A percentile compares a stretch with the other conserved stretches of the same genome.
These are phyloP conservation scores for Drosophila parthenogenetica DNA, from an alignment of 2,888 invertebrate species.

Conservation along the genomic window DNA sequence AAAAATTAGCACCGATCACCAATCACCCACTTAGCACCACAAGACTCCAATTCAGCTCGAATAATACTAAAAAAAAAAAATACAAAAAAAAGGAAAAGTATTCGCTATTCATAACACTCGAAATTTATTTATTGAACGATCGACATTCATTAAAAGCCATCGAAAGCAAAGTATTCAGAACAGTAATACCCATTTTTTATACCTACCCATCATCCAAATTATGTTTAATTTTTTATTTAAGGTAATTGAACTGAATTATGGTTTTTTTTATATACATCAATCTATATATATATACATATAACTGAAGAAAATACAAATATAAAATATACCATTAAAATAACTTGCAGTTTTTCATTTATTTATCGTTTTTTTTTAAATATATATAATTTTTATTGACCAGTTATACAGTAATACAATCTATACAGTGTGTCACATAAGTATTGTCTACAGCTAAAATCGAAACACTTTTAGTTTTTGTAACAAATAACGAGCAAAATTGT, in stretches of 20 bases:
- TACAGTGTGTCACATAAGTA: conserved; percentile 37
- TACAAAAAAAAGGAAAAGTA: conserved; percentile 22
- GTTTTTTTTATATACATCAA: conserved; percentile 46
- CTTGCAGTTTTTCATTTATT: conserved; percentile 27
- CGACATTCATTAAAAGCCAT: conserved; percentile 33
- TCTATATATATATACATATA: conserved; percentile 3
- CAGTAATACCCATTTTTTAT: conserved; percentile 46
- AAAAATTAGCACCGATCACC: conserved; percentile 15
- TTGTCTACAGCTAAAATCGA: conserved; percentile 50
- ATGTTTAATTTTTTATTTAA: conserved; percentile 53
- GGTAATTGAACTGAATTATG: conserved; percentile 74
- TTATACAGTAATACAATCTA: conserved; percentile 42
- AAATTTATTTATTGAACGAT: conserved; percentile 62
- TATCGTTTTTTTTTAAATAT: conserved; percentile 1
- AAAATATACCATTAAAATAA: conserved; percentile 43
- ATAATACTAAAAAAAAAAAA: conserved; percentile 10
- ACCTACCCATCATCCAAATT: conserved; percentile 17
- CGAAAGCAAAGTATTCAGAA: conserved; percentile 57
- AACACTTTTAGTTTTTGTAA: conserved; percentile 40
- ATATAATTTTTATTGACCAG: conserved; percentile 41
- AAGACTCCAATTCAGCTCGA: conserved; percentile 33
- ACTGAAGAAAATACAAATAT: conserved; percentile 19
- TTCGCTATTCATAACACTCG: conserved; percentile 43
- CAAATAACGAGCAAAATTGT: conserved; percentile 66
- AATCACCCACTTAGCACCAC: conserved; percentile 15